These are phyloP conservation scores for Pangasius macronema DNA, from an alignment of 2,797 vertebrate genomes.

Conservation along the genomic window DNA sequence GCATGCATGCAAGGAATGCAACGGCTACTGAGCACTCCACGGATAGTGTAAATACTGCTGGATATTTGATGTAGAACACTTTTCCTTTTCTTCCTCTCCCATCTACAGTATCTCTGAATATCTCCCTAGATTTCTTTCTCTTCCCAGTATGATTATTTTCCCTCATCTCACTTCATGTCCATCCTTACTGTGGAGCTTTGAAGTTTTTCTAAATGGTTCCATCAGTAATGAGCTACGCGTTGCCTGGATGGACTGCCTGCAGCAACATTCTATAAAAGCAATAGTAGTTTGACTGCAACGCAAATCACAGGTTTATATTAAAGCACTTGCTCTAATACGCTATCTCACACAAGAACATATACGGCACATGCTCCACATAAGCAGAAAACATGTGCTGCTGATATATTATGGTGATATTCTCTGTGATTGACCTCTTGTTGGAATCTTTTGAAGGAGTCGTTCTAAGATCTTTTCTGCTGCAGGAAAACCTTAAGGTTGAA, in stretches of 20 bases:
- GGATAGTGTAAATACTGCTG: slow-evolving; percentile 55
- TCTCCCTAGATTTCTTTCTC: not conserved
- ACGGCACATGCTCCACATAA: not conserved
- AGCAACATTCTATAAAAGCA: not conserved
- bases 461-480: not conserved
- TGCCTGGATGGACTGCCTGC: not conserved
- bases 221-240: not conserved
- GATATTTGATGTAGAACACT: slow-evolving; percentile 22
- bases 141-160: no score
- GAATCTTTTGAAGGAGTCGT: not conserved
- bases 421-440: not conserved
- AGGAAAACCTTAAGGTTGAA: not conserved
- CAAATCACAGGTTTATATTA: not conserved
- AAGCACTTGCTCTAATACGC: not conserved
- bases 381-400: not conserved
- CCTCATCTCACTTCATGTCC: not conserved
- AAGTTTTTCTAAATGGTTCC: not conserved
- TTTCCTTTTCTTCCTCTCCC: not conserved
- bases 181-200: not conserved
- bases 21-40: slow-evolving; percentile 1
- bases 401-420: not conserved
- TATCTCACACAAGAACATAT: not conserved
- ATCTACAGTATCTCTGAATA: not conserved
- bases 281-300: not conserved
- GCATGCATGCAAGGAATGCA: slow-evolving; percentile 37